phyloP scores from a whole-genome alignment of 2,113 vertebrate species.

The Pao palembangensis region DNA sequence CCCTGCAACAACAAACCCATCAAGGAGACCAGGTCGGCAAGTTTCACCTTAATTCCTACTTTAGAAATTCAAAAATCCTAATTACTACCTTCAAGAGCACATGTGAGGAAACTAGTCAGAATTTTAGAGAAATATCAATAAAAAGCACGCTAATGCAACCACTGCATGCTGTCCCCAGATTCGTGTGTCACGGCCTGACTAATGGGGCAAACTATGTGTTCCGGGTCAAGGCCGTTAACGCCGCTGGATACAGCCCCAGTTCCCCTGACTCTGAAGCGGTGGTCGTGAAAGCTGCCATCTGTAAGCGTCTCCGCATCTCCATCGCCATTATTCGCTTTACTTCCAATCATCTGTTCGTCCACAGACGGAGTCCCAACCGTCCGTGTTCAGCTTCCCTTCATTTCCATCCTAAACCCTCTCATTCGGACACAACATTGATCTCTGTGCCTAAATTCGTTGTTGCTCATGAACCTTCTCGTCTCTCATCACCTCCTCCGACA shows the following conservation, averaged over 20 bases:
- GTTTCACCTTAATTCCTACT: background rate
- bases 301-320: constrained; percentile 72
- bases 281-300: constrained; percentile 85
- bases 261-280: constrained; percentile 85
- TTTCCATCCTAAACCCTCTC: background rate
- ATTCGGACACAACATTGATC: background rate
- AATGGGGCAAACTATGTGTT: constrained; percentile 84
- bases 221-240: constrained; percentile 92
- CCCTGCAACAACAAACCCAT: constrained; percentile 98
- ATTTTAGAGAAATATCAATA: too few species aligned
- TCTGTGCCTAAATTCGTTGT: background rate
- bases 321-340: constrained; percentile 9
- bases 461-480: constrained; percentile 3
- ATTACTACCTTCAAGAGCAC: too few species aligned
- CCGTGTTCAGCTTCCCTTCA: background rate
- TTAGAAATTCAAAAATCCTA: background rate
- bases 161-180: constrained; percentile 69
- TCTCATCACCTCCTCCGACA: background rate
- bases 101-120: too few species aligned
- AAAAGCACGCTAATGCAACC: background rate
- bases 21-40: constrained; percentile 83
- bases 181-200: constrained; percentile 88
- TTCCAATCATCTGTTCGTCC: constrained; percentile 11
- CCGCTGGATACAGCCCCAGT: constrained; percentile 90
- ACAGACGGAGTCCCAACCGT: constrained; percentile 1